phyloP scores from a whole-genome alignment of 92 coral and sea anemone genomes.

The Diadumene lineata region DNA sequence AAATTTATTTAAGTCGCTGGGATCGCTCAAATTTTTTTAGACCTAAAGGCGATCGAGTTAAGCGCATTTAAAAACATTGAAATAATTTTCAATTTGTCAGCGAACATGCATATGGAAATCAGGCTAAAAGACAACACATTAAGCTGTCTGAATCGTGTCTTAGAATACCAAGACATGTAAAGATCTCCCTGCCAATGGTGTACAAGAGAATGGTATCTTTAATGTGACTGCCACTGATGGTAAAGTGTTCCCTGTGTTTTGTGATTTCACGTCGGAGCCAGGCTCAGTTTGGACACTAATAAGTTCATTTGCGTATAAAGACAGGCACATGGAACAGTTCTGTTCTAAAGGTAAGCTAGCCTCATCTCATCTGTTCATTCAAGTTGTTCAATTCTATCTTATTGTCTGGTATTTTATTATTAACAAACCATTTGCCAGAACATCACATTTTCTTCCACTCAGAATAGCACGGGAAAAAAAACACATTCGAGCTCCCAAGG shows the following conservation, averaged over 20 bases:
- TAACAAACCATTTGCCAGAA: too few relatives aligned
- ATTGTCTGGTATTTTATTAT: too few relatives aligned
- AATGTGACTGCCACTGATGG: background rate
- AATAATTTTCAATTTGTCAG: background rate
- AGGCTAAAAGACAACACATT: background rate
- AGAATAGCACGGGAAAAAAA: too few relatives aligned
- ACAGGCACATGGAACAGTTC: background rate
- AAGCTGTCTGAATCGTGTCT: background rate
- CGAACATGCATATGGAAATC: background rate
- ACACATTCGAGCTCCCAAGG: too few relatives aligned
- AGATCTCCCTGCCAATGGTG: background rate
- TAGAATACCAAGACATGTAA: background rate
- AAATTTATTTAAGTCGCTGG: background rate
- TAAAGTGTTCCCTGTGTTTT: background rate
- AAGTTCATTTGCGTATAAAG: background rate
- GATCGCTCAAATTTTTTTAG: background rate
- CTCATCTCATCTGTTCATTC: too few relatives aligned
- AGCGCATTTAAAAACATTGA: too few relatives aligned
- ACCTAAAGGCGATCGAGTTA: background rate
- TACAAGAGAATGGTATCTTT: background rate
- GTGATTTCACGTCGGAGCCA: slow-evolving; percentile 1
- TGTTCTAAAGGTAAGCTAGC: background rate
- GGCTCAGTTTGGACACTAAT: background rate
- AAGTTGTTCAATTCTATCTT: too few relatives aligned
- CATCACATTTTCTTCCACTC: too few relatives aligned